Percentiles rank a stretch among this genome's conserved stretches.
These are phyloP conservation scores for Sminthurinus aureus DNA, from an alignment of 2,888 invertebrate genomes.

Conservation along the genomic window DNA sequence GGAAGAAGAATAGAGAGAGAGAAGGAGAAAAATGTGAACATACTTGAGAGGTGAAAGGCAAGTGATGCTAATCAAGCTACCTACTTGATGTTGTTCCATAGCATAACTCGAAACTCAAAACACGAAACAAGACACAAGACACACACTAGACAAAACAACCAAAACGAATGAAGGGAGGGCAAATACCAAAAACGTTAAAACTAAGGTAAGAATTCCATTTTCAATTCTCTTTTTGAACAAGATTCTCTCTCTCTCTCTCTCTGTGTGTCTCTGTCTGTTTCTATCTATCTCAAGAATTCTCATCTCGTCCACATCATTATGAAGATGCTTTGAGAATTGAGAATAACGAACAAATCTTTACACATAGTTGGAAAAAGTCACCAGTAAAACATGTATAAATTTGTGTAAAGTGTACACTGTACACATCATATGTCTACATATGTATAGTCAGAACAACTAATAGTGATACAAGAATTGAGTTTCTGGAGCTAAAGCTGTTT, in stretches of 20 bases:
- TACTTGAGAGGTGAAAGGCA: background rate
- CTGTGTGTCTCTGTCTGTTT: too few relatives aligned
- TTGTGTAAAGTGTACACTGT: background rate
- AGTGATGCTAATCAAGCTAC: conserved; percentile 11
- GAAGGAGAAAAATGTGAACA: conserved; percentile 3
- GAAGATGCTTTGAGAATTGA: background rate
- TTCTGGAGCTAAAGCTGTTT: background rate
- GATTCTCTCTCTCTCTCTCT: too few relatives aligned
- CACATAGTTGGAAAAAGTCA: background rate
- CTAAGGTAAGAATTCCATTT: background rate
- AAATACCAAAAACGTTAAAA: background rate
- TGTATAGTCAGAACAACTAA: background rate
- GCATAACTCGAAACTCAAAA: background rate
- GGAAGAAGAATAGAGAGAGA: background rate
- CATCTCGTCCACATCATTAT: conserved; percentile 1
- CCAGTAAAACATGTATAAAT: background rate
- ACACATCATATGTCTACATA: background rate
- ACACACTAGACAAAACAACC: background rate
- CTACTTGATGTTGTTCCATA: background rate
- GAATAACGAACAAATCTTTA: background rate
- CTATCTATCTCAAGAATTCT: background rate
- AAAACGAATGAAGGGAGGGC: background rate
- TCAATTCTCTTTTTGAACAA: background rate
- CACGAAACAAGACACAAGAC: background rate
- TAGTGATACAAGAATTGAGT: background rate